Evolutionary conservation across 2,113 vertebrate species (phyloP).

Genomic region (Lophius piscatorius): DNA sequence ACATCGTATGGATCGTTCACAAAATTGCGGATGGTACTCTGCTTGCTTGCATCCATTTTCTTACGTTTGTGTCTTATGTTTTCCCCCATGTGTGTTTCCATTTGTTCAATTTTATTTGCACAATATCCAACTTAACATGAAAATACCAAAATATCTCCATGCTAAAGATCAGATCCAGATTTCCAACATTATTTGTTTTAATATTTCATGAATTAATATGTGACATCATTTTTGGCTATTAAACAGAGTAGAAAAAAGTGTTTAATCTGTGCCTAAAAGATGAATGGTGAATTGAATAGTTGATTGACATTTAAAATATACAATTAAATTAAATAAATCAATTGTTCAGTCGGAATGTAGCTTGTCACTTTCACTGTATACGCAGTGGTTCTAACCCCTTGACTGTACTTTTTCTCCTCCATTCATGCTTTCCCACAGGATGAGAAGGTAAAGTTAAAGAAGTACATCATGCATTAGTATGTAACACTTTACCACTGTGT

Average conservation of each 20-base stretch:
- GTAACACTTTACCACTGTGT: slow-evolving; percentile 2
- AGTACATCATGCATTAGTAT: slow-evolving; percentile 29
- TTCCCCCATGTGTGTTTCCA: slow-evolving; percentile 18
- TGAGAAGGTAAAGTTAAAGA: slow-evolving; percentile 90
- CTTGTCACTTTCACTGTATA: slow-evolving; percentile 30
- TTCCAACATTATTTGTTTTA: background rate
- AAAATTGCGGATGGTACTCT: background rate
- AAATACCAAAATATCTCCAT: background rate
- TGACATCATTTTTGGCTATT: background rate
- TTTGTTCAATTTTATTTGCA: background rate
- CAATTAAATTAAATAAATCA: too few species aligned
- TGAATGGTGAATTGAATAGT: background rate
- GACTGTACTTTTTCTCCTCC: slow-evolving; percentile 79
- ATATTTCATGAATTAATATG: background rate
- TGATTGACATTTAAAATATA: background rate
- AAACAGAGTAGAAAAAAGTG: background rate
- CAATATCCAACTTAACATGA: background rate
- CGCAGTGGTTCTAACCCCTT: slow-evolving; percentile 55
- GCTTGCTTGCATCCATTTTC: slow-evolving; percentile 19
- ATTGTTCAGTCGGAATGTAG: too few species aligned
- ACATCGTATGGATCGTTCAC: background rate
- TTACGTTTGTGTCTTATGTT: slow-evolving; percentile 21
- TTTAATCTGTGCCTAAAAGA: background rate
- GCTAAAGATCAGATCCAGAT: background rate
- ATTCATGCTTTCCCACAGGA: slow-evolving; percentile 85